Evolutionary conservation across 2,888 invertebrate genomes (phyloP), one percentile per base, ranked within the genome.

Genomic region (Ommatoiulus sabulosus): DNA sequence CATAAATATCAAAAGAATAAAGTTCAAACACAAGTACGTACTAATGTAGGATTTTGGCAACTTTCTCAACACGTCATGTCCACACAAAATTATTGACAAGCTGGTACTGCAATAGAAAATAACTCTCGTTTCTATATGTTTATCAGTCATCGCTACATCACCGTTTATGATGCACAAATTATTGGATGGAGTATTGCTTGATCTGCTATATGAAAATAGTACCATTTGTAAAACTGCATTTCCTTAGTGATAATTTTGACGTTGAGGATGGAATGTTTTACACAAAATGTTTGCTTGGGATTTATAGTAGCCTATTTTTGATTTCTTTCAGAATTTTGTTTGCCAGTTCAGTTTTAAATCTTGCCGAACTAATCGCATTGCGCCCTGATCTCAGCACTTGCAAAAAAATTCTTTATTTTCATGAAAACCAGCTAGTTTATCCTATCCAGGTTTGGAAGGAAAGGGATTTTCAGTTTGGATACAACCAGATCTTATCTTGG

Each of bases 371-470:
- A 43, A 90, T 96, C 52, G 95, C 95, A 0, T 92, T 96, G 4
- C 93, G 96, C 80, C 94, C 95, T 3, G 95, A 96, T 92, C 92
- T 96, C 84, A 24, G 35, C 3, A 92, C 92, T 0, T 90, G 90
- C 0, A 93, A 93, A 63, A 96, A 96, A 92, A 93, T 96, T 43
- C 93, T 96, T 0, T 96, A 96, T 91, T 96, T 96, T 91, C 96
- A 96, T 92, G 96, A 96, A 92, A 96, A 96, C 92, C 96, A 96
- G 91, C 92, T 96, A 46, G 93, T 95, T 0, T 96, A 96, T 92
- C 96, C 96, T 0, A 94, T 95, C 17, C 93, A 94, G 87, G 93
- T 94, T 89, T 93, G 94, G 0, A 95, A 95, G 91, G 94, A 95
- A 84, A 93, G 96, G 89, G 96, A 96, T 92, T 95, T 95, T 90